Base-by-base conservation (phyloP, 2,113 vertebrate species). In the Nerophis lumbriciformis region DNA sequence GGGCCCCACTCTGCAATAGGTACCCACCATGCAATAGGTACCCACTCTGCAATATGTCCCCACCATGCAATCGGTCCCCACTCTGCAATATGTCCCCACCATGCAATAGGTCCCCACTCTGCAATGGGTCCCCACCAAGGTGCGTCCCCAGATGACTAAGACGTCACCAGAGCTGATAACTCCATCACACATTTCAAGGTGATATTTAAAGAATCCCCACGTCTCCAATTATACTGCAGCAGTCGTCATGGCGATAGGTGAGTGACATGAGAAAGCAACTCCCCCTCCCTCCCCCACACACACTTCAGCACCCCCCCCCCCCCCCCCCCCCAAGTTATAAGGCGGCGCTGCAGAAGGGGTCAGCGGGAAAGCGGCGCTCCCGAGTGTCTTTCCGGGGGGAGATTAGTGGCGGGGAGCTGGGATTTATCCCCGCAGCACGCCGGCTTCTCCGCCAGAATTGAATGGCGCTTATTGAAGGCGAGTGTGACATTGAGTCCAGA, bases 401-500 rank as follows among this genome's bases (percentile, higher is more conserved):
- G 55, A 57, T 57, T 57, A 45, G 55, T 16, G 38, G 38, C 55
- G 39, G 39, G 35, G n/a, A 21, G 39, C 55, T 13, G 16, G 8
- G 55, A 45, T 6, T 57, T 57, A 57, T 57, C 55, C 55, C 38
- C 39, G 55, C 55, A 5, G 55, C 55, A 44, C 38, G 13, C 9
- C 8, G 55, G 55, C 39, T 45, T 7, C n/a, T 13, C 38, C 44
- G 55, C 55, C 19, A 39, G 38, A 57, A 57, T 57, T 57, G 55
- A 57, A 57, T 45, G n/a, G 38, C 10, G 42, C 55, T 57, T 39
- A 57, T 16, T 21, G 55, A 57, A 57, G 55, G 55, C 55, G 38
- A 21, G n/a, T 10, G 55, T 57, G 55, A 57, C 55, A 57, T 57
- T 56, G 53, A 56, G 8, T 56, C 37, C 15, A n/a, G 15, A 16